Evolutionary conservation across 2,797 vertebrate genomes (phyloP).

Genomic region (Enteromius afrohamiltoni): DNA sequence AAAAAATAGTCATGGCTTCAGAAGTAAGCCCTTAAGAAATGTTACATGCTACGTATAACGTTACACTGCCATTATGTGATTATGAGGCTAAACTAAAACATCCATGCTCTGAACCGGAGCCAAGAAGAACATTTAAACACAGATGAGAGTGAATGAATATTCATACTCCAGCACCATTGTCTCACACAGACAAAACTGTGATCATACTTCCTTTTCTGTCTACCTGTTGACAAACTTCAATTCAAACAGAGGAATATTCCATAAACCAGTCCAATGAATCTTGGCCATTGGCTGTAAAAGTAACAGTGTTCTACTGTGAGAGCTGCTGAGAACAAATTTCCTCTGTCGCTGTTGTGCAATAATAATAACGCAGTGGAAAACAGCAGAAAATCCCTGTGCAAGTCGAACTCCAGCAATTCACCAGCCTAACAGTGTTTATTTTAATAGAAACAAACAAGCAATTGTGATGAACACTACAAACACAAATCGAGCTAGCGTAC

Average conservation of each 20-base stretch:
- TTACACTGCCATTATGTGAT: background rate
- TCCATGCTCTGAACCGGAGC: background rate
- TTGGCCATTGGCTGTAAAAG: slow-evolving; percentile 18
- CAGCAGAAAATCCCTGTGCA: slow-evolving; percentile 17
- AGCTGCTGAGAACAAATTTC: slow-evolving; percentile 26
- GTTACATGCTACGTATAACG: background rate
- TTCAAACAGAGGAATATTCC: background rate
- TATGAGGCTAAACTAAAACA: slow-evolving; percentile 17
- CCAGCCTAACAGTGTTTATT: slow-evolving; percentile 4
- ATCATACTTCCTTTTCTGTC: slow-evolving; percentile 1
- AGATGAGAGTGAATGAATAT: background rate
- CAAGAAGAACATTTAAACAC: slow-evolving; percentile 10
- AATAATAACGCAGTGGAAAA: slow-evolving; percentile 31
- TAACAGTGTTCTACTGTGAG: slow-evolving; percentile 35
- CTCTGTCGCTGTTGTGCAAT: slow-evolving; percentile 38
- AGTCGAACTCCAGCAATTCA: slow-evolving; percentile 14
- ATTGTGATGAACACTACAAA: background rate
- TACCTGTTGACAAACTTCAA: slow-evolving; percentile 7
- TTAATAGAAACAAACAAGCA: slow-evolving; percentile 7
- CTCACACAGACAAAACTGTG: background rate
- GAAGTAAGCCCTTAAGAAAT: background rate
- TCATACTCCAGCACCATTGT: background rate
- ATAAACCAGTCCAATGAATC: background rate
- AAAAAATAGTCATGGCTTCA: background rate
- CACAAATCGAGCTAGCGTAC: background rate